Percentiles rank a stretch among this genome's conserved stretches.
Evolutionary conservation across 2,888 invertebrate species (phyloP).

Genomic region (Zele albiditarsus): DNA sequence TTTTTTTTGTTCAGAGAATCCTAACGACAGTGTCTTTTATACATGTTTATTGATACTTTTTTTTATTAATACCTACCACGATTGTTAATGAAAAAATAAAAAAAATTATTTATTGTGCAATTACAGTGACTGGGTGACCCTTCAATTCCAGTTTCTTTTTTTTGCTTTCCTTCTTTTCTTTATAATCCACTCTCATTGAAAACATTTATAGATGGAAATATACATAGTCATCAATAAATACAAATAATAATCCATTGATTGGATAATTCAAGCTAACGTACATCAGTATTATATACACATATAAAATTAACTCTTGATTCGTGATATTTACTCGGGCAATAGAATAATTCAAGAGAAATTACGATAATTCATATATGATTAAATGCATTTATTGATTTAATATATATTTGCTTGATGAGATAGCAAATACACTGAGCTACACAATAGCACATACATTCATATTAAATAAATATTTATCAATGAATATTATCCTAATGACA

Average conservation of each 20-base stretch:
- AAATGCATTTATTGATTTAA: background rate
- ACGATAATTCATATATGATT: conserved; percentile 6
- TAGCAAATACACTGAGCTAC: background rate
- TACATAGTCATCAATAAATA: conserved; percentile 4
- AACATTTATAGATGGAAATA: background rate
- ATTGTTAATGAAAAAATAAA: no score
- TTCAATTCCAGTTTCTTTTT: no score
- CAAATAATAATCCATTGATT: background rate
- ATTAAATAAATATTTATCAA: background rate
- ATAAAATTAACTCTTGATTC: background rate
- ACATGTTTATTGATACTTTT: no score
- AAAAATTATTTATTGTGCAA: no score
- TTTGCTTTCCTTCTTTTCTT: no score
- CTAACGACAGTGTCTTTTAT: no score
- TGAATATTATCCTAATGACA: background rate
- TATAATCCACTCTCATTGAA: no score
- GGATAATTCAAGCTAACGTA: background rate
- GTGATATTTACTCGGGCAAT: background rate
- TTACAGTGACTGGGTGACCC: no score
- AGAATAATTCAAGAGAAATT: background rate
- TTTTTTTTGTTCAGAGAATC: background rate
- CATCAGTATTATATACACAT: background rate
- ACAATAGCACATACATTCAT: no score
- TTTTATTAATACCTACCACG: no score
- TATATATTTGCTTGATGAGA: background rate